Evolutionary conservation across 2,888 invertebrate species (phyloP), one percentile per base, ranked within the genome.

Genomic region (Ectropis crepuscularia): DNA sequence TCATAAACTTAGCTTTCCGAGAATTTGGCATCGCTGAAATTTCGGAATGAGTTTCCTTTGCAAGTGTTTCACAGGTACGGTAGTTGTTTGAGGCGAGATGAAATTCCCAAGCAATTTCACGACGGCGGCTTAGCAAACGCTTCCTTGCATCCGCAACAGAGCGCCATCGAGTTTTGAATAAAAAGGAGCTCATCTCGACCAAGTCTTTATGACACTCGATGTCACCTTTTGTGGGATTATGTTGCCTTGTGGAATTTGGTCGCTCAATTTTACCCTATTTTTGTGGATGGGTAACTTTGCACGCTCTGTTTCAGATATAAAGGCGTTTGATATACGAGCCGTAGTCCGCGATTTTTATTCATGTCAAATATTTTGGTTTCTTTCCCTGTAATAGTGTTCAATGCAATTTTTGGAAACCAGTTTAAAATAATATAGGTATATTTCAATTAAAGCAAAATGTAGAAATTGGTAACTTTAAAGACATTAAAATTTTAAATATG

Each of bases 91-190:
- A 72, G 63, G 61, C 73, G 65, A 77, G 69, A 78, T 79, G 70
- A 78, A 76, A 81, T 77, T 78, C 76, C 70, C 72, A 69, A 75
- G 73, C 77, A 79, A 80, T 81, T 82, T 80, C 65, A 70, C 70
- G 65, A 67, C 70, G 74, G 71, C 67, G 67, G 70, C 74, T 76
- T 70, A 75, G 74, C 66, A 71, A 79, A 67, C 67, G 70, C 74
- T 71, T 70, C 64, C 43, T 47, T 57, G 57, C 45, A 39, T 63
- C 74, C 66, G 64, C 72, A 74, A 68, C 70, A 65, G 65, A 70
- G 73, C 67, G 70, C 68, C 73, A 69, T 68, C 72, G 67, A 75
- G 74, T 70, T 75, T 75, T 75, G 71, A 78, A 79, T 76, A 75
- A 76, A 76, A 72, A 67, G 62, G 62, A 73, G 76, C 77, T 75